phyloP scores from a whole-genome alignment of 2,797 vertebrate genomes.

The Dryobates pubescens region DNA sequence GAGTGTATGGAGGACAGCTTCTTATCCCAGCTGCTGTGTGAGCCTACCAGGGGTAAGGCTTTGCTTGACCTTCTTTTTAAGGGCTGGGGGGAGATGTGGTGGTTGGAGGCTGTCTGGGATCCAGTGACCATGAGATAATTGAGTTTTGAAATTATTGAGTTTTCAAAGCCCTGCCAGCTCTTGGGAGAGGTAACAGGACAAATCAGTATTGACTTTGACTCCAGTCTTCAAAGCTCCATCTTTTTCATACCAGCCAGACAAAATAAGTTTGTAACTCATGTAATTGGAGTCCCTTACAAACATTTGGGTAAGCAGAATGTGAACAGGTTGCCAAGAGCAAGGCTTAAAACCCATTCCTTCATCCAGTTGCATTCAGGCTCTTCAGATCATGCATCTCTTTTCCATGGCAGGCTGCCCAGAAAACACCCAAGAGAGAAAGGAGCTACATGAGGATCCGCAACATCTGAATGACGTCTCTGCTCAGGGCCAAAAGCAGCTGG shows the following conservation, averaged over 20 bases:
- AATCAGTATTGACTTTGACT: conserved; percentile 23
- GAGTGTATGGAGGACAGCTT: too few relatives aligned
- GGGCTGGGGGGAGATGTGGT: too few relatives aligned
- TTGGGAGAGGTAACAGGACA: not conserved
- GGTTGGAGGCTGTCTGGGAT: too few relatives aligned
- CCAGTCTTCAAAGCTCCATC: not conserved
- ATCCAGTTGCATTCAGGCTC: not conserved
- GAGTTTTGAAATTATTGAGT: too few relatives aligned
- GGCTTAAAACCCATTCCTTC: not conserved
- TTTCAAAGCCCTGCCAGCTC: not conserved
- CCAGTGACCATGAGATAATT: too few relatives aligned
- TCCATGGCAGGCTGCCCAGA: not conserved
- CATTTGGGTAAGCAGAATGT: not conserved
- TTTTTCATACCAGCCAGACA: not conserved
- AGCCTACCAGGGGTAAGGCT: too few relatives aligned
- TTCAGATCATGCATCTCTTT: not conserved
- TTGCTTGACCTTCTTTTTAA: too few relatives aligned
- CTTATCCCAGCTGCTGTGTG: too few relatives aligned
- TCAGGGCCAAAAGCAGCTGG: not conserved
- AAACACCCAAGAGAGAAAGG: not conserved
- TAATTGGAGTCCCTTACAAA: not conserved
- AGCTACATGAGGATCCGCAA: not conserved
- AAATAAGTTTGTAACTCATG: not conserved
- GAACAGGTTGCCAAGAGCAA: accelerated
- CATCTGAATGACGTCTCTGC: not conserved